Percentiles rank a stretch among this genome's conserved stretches.
phyloP scores from a whole-genome alignment of 1,140 invertebrate species.

The Wiebesia pumilae region DNA sequence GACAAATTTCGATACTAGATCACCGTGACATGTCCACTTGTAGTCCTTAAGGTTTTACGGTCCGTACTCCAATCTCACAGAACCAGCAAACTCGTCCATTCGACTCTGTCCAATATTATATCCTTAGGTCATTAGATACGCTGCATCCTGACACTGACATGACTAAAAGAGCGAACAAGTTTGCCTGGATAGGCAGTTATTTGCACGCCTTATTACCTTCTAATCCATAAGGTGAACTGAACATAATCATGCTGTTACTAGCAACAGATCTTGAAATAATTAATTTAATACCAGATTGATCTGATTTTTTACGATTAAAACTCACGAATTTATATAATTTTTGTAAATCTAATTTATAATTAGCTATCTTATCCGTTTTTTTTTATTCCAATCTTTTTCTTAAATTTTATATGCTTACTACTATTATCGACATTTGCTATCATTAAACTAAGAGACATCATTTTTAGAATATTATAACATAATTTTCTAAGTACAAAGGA shows the following conservation, averaged over 20 bases:
- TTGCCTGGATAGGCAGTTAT: neutral
- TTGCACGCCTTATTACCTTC: neutral
- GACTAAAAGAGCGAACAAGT: neutral
- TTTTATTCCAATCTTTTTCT: too few species aligned
- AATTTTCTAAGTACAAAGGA: too few species aligned
- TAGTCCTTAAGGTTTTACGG: neutral
- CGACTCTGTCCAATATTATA: neutral
- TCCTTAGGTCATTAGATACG: conserved; percentile 4
- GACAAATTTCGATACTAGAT: conserved; percentile 3
- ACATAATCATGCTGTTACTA: neutral
- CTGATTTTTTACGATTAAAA: neutral
- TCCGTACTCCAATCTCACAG: neutral
- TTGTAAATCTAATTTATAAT: neutral
- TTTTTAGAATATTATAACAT: too few species aligned
- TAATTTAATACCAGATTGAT: neutral
- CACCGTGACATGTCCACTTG: neutral
- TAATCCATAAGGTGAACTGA: neutral
- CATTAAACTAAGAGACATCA: too few species aligned
- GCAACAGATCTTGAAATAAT: neutral
- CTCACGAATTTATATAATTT: neutral
- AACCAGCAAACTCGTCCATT: neutral
- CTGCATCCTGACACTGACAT: neutral
- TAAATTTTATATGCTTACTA: too few species aligned
- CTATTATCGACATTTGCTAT: too few species aligned
- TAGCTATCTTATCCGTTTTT: neutral